Evolutionary conservation across 1,140 invertebrate species (phyloP).

Genomic region (Brachionus koreanus): DNA sequence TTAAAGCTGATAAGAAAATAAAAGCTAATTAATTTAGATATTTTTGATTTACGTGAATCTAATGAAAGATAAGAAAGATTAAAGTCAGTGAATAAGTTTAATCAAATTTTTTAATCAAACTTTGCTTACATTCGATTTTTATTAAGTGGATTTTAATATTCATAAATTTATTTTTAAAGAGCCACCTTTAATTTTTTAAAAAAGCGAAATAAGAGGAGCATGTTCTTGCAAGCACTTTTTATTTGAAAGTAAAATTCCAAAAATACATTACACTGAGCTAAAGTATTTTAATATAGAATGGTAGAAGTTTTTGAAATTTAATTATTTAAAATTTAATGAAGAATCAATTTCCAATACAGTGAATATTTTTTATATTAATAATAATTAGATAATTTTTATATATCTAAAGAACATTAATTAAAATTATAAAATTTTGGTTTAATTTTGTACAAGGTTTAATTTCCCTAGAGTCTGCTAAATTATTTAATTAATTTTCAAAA

Average conservation of each 20-base stretch:
- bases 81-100: not conserved
- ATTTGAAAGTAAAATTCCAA: not conserved
- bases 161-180: not conserved
- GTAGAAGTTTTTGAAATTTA: too few relatives aligned
- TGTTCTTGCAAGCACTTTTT: not conserved
- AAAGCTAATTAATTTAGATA: not conserved
- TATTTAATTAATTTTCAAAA: too few relatives aligned
- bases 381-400: too few relatives aligned
- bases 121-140: not conserved
- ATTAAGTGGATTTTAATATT: not conserved
- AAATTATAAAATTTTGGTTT: too few relatives aligned
- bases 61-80: not conserved
- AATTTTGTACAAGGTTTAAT: too few relatives aligned
- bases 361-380: too few relatives aligned
- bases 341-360: too few relatives aligned
- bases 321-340: too few relatives aligned
- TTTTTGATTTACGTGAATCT: conserved; percentile 12
- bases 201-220: not conserved
- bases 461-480: too few relatives aligned
- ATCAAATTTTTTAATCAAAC: not conserved
- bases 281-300: too few relatives aligned
- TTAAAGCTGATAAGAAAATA: not conserved
- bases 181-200: not conserved
- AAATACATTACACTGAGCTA: not conserved
- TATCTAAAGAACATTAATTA: too few relatives aligned